Percentiles rank a stretch among this genome's conserved stretches.
Conservation (phyloP, 2,113 vertebrate genomes). For the Oncorhynchus mykiss region DNA sequence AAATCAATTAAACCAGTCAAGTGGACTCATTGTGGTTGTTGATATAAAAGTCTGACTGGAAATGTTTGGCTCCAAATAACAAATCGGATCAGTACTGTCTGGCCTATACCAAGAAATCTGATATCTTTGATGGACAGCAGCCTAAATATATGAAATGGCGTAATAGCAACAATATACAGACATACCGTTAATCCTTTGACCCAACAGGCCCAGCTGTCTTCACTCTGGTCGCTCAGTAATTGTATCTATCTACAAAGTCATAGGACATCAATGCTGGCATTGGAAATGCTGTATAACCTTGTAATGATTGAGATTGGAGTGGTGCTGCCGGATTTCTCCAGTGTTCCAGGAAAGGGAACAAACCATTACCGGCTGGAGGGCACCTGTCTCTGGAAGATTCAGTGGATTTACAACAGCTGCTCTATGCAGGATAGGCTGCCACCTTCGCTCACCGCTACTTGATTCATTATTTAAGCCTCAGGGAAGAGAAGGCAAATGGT, state of each 20-base stretch:
- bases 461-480: slow-evolving; percentile 56
- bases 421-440: slow-evolving; percentile 55
- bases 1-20: slow-evolving; percentile 64
- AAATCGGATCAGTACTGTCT: slow-evolving; percentile 51
- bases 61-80: slow-evolving; percentile 46
- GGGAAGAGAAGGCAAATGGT: slow-evolving; percentile 33
- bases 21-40: slow-evolving; percentile 31
- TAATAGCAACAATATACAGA: slow-evolving; percentile 9
- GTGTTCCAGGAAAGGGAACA: slow-evolving; percentile 63
- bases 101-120: slow-evolving; percentile 27
- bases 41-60: slow-evolving; percentile 57
- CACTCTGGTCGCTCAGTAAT: slow-evolving; percentile 5
- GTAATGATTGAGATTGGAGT: slow-evolving; percentile 40
- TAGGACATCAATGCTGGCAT: slow-evolving; percentile 14
- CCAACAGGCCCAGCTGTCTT: slow-evolving; percentile 20
- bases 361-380: slow-evolving; percentile 70
- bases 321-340: slow-evolving; percentile 46
- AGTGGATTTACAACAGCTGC: slow-evolving; percentile 72
- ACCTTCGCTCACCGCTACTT: slow-evolving; percentile 42
- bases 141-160: slow-evolving; percentile 36
- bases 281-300: slow-evolving; percentile 39
- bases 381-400: slow-evolving; percentile 62
- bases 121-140: slow-evolving; percentile 13
- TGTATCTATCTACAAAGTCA: slow-evolving; percentile 12
- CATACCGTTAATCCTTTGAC: slow-evolving; percentile 1